A percentile compares a stretch with the other conserved stretches of the same genome.
phyloP scores from a whole-genome alignment of 2,113 vertebrate genomes.

The Gymnorhina tibicen region DNA sequence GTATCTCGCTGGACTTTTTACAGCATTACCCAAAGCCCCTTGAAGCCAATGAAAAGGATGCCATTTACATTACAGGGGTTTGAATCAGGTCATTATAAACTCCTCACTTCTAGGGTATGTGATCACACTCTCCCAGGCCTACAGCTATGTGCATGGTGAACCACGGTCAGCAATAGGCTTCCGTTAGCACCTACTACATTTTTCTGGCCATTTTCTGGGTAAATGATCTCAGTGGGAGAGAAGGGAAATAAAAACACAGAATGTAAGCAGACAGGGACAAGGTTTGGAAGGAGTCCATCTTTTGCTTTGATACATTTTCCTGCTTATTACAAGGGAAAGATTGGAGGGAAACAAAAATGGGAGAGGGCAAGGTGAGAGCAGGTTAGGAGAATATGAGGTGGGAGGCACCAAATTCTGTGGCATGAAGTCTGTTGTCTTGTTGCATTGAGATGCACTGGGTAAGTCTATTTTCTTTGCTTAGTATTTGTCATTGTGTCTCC shows the following conservation, averaged over 20 bases:
- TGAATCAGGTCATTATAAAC: background rate
- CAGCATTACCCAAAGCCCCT: background rate
- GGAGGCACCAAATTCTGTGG: background rate
- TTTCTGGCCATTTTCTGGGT: background rate
- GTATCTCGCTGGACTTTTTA: constrained; percentile 24
- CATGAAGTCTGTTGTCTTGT: background rate
- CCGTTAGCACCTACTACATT: background rate
- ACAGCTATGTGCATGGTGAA: background rate
- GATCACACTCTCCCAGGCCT: background rate
- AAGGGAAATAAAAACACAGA: background rate
- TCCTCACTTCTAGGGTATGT: background rate
- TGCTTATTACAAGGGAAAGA: background rate
- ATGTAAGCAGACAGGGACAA: background rate
- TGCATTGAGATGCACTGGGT: background rate
- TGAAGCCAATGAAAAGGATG: constrained; percentile 26
- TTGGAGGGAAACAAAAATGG: background rate
- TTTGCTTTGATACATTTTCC: background rate
- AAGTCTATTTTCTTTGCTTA: background rate
- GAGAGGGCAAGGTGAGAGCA: background rate
- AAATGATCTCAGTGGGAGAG: background rate
- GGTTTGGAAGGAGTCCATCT: background rate
- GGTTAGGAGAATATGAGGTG: background rate
- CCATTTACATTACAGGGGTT: constrained; percentile 11
- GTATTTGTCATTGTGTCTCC: background rate
- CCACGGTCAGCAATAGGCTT: background rate